phyloP scores from a whole-genome alignment of 92 coral and sea anemone genomes.

The Actinernus sp. region DNA sequence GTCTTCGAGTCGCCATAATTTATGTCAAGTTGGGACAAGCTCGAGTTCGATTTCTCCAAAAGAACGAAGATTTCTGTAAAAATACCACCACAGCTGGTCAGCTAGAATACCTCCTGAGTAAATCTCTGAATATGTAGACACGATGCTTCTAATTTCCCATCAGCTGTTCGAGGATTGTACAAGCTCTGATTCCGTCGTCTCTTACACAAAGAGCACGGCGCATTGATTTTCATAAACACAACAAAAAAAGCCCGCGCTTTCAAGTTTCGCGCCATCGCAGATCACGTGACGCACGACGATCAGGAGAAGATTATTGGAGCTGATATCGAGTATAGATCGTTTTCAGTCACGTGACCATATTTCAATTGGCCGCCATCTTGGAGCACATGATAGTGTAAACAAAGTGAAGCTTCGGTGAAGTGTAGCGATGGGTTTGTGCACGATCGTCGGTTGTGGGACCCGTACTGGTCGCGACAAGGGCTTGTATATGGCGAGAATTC shows the following conservation, averaged over 20 bases:
- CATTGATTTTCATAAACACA: conserved; percentile 40
- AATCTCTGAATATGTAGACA: background rate
- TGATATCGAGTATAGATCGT: background rate
- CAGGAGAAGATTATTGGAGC: too few species aligned
- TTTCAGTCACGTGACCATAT: too few species aligned
- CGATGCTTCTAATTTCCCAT: background rate
- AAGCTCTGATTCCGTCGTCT: background rate
- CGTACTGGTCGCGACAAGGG: too few species aligned
- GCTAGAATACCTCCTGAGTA: background rate
- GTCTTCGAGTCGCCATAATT: conserved; percentile 74
- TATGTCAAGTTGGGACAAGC: background rate
- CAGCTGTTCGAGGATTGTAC: background rate
- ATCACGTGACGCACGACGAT: conserved; percentile 80
- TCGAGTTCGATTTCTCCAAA: background rate
- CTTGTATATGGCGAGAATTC: too few species aligned
- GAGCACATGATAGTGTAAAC: too few species aligned
- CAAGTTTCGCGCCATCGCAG: conserved; percentile 97
- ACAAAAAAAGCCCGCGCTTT: conserved; percentile 95
- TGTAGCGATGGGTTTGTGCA: too few species aligned
- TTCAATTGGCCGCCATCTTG: too few species aligned
- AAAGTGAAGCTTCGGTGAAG: too few species aligned
- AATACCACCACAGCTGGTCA: background rate
- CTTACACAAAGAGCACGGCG: conserved; percentile 15
- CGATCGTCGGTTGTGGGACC: too few species aligned
- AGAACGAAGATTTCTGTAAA: background rate